Evolutionary conservation across 2,888 invertebrate genomes (phyloP).

Genomic region (Andrena bicolor): DNA sequence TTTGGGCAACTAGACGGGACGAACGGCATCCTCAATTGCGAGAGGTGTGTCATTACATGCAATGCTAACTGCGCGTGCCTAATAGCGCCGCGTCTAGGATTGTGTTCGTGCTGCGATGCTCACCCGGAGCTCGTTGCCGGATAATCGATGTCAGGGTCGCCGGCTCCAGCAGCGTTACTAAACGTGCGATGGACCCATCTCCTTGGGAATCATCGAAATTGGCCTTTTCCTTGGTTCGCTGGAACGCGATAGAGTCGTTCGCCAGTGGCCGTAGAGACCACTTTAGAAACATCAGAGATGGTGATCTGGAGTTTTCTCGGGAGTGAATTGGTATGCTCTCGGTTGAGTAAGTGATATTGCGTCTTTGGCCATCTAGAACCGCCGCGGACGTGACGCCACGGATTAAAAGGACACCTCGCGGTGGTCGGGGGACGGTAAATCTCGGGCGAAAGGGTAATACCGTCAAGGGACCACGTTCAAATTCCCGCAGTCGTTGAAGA

Average conservation of each 20-base stretch:
- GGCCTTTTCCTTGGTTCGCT: neutral
- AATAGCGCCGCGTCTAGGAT: constrained; percentile 71
- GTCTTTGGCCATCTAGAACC: constrained; percentile 29
- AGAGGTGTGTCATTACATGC: constrained; percentile 77
- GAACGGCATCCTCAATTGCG: constrained; percentile 69
- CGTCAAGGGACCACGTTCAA: constrained; percentile 64
- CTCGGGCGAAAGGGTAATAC: constrained; percentile 60
- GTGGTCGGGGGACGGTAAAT: constrained; percentile 60
- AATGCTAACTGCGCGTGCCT: constrained; percentile 77
- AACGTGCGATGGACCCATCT: constrained; percentile 47
- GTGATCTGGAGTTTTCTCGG: neutral
- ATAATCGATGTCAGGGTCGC: constrained; percentile 73
- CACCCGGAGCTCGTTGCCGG: constrained; percentile 65
- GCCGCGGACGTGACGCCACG: constrained; percentile 40
- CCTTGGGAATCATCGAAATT: constrained; percentile 34
- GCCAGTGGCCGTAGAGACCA: neutral
- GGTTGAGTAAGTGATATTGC: constrained; percentile 5
- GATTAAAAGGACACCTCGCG: constrained; percentile 48
- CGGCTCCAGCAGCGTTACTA: constrained; percentile 48
- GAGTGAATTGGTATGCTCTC: neutral
- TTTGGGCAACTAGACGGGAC: constrained; percentile 71
- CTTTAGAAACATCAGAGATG: neutral
- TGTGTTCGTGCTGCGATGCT: constrained; percentile 64
- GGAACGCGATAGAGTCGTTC: neutral
- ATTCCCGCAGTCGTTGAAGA: constrained; percentile 70